Percentiles rank a stretch among this genome's conserved stretches.
Evolutionary conservation across 2,113 vertebrate genomes (phyloP).

Genomic region (Gambusia affinis): DNA sequence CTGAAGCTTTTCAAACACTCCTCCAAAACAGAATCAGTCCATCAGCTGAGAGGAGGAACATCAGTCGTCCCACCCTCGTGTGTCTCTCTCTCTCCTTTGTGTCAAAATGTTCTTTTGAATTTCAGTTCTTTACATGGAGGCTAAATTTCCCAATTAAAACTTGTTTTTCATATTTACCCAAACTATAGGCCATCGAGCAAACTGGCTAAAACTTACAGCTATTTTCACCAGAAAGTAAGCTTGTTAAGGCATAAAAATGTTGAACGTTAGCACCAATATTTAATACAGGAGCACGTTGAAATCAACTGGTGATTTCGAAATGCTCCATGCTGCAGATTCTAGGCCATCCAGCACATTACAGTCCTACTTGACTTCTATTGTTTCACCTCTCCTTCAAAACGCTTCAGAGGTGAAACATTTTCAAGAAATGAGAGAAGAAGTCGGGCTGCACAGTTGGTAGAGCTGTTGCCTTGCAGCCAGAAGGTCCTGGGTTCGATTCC

Average conservation of each 20-base stretch:
- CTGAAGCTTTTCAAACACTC: constrained; percentile 37
- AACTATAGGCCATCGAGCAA: background rate
- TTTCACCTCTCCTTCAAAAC: too few species aligned
- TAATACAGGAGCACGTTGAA: background rate
- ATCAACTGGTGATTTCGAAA: too few species aligned
- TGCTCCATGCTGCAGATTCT: too few species aligned
- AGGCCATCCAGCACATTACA: too few species aligned
- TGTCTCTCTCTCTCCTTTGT: background rate
- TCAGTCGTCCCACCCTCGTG: background rate
- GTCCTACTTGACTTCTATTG: too few species aligned
- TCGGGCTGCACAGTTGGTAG: too few species aligned
- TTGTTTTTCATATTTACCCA: background rate
- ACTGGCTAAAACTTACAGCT: background rate
- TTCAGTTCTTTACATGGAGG: background rate
- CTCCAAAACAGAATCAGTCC: background rate
- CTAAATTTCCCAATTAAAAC: background rate
- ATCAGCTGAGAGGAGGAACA: background rate
- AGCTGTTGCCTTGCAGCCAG: too few species aligned
- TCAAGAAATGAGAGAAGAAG: too few species aligned
- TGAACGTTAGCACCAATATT: background rate
- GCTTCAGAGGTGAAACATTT: too few species aligned
- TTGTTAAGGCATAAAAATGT: background rate
- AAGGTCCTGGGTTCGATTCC: too few species aligned
- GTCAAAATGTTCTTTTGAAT: background rate
- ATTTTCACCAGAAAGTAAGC: background rate